Base-by-base conservation (phyloP, 2,888 invertebrate genomes). In the Clostera curtula region DNA sequence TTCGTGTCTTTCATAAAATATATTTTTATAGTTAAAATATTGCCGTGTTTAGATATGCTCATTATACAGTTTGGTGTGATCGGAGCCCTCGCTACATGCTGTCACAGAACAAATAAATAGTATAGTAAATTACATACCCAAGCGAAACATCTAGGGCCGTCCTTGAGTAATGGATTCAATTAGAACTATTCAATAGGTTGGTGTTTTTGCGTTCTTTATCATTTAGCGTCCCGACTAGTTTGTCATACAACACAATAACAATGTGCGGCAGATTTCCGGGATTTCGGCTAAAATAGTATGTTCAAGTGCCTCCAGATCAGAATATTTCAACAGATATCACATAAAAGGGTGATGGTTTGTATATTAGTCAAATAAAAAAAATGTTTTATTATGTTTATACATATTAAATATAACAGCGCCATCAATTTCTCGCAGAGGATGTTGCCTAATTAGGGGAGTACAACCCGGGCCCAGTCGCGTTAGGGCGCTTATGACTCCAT, bases 81-180 rank as follows among this genome's bases (percentile, higher is more conserved):
- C 16, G 7, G 5, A 16, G 16, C 16, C 7, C 5, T n/a, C 12
- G 17, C 17, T 12, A 25, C 66, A 58, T 52, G 43, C 57, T 64
- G 71, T 71, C 68, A 70, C 72, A 72, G 64, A 69, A 74, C 61
- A 75, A 75, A 75, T 75, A 74, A 76, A 76, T 76, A 73, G 58
- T 64, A 64, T 55, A 66, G 63, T 67, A 69, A 61, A 65, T 59
- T 66, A 72, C 62, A 71, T 69, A 55, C 50, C 46, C 56, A 55
- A 54, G 56, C 55, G 41, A 63, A 67, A 67, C 66, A 67, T 57
- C 69, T 73, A 70, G 74, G 76, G 75, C 74, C 74, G 56, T 63
- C 55, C 64, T 64, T 57, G 64, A 68, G 64, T 65, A 62, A 61
- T 54, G 63, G 61, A 63, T 65, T 56, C 49, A 55, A 51, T 56